These are phyloP conservation scores for Ataeniobius toweri DNA, from an alignment of 2,797 vertebrate genomes.

Conservation along the genomic window DNA sequence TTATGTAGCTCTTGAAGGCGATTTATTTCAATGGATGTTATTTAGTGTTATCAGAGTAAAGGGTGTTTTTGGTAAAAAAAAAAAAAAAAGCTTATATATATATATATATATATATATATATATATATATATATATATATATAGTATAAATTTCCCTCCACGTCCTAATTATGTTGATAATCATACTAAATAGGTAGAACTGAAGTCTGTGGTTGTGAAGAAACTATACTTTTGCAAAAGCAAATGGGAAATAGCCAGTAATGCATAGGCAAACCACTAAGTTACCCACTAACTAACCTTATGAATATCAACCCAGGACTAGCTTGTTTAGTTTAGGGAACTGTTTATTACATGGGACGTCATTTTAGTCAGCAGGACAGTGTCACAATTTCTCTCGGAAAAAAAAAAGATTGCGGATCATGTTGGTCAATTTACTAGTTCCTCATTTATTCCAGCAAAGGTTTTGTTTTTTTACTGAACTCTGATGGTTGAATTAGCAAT, in stretches of 20 bases:
- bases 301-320: not conserved
- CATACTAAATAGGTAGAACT: too few relatives aligned
- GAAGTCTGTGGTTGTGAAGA: too few relatives aligned
- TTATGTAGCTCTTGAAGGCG: too few relatives aligned
- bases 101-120: too few relatives aligned
- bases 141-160: too few relatives aligned
- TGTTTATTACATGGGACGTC: not conserved
- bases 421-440: conserved; percentile 26
- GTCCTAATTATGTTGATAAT: too few relatives aligned
- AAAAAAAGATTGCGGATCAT: not conserved
- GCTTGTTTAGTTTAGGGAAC: not conserved
- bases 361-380: not conserved
- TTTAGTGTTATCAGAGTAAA: too few relatives aligned
- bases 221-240: not conserved
- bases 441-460: conserved; percentile 7
- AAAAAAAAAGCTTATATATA: too few relatives aligned
- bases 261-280: not conserved
- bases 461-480: too few relatives aligned
- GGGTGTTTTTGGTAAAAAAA: too few relatives aligned
- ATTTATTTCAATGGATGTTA: too few relatives aligned
- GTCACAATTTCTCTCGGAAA: conserved; percentile 1
- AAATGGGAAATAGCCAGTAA: not conserved
- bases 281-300: not conserved
- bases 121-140: too few relatives aligned
- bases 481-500: not conserved